Conservation (phyloP, 2,888 invertebrate genomes). For the Nematopogon swammerdamellus region DNA sequence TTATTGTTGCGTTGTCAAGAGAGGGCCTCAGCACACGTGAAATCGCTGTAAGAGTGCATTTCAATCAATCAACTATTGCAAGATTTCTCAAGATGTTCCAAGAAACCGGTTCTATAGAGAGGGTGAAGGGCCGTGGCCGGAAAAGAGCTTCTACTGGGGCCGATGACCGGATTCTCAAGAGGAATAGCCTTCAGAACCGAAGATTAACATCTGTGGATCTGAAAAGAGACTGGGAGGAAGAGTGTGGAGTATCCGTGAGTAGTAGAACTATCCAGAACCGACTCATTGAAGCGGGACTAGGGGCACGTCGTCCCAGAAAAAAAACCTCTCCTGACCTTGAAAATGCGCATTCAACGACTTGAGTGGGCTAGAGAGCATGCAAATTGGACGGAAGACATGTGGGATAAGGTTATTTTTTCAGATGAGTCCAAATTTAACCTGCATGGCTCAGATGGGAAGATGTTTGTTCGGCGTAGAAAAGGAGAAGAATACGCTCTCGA, state of each 20-base stretch:
- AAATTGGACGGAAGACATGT: slow-evolving; percentile 3
- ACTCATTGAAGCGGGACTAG: not conserved
- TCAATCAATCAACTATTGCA: too few species aligned
- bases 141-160: too few species aligned
- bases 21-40: too few species aligned
- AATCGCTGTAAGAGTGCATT: too few species aligned
- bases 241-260: not conserved
- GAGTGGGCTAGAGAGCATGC: slow-evolving; percentile 2
- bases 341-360: not conserved
- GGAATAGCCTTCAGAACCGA: not conserved
- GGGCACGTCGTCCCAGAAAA: not conserved
- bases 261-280: not conserved
- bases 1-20: too few species aligned
- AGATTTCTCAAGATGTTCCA: too few species aligned
- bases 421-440: slow-evolving; percentile 5
- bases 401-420: slow-evolving; percentile 4
- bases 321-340: slow-evolving; percentile 4
- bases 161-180: too few species aligned
- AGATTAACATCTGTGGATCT: slow-evolving; percentile 1
- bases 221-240: not conserved
- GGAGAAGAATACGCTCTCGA: not conserved
- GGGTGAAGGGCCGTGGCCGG: too few species aligned
- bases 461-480: slow-evolving; percentile 3
- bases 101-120: too few species aligned
- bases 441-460: slow-evolving; percentile 1